These are phyloP conservation scores for Drosophila quadrilineata DNA, from an alignment of 1,140 invertebrate genomes.

Conservation along the genomic window DNA sequence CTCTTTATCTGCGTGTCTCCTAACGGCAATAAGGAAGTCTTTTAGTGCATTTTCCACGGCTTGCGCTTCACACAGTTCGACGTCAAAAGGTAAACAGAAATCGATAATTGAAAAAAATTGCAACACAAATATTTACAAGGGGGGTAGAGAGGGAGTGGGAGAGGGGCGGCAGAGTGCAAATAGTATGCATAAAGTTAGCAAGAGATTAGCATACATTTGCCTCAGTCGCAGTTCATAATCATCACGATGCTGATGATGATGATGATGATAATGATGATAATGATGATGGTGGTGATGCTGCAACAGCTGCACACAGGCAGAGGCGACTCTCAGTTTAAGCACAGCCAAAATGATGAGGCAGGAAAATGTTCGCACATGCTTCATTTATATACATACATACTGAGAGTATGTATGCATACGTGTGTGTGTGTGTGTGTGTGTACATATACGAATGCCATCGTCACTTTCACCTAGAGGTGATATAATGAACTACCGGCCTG, in stretches of 20 bases:
- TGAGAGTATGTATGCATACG: background rate
- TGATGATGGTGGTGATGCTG: constrained; percentile 35
- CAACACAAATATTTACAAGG: constrained; percentile 56
- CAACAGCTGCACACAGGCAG: constrained; percentile 22
- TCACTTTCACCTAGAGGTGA: constrained; percentile 77
- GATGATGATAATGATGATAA: constrained; percentile 30
- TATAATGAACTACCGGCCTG: constrained; percentile 68
- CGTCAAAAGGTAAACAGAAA: constrained; percentile 57
- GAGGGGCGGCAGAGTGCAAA: background rate
- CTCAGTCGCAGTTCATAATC: too few species aligned
- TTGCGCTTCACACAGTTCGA: constrained; percentile 29
- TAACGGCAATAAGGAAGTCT: constrained; percentile 71
- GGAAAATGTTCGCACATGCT: constrained; percentile 71
- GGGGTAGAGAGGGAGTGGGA: background rate
- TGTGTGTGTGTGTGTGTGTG: constrained; percentile 10
- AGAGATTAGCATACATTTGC: constrained; percentile 54
- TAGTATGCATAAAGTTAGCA: background rate
- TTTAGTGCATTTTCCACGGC: background rate
- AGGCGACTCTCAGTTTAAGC: constrained; percentile 41
- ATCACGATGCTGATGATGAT: constrained; percentile 32
- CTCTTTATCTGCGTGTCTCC: constrained; percentile 7
- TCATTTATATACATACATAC: constrained; percentile 17
- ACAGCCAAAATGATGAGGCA: constrained; percentile 50
- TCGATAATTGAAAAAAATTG: constrained; percentile 70
- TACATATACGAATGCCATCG: constrained; percentile 63